phyloP scores from a whole-genome alignment of 2,113 vertebrate species.

The Halcyon senegalensis region DNA sequence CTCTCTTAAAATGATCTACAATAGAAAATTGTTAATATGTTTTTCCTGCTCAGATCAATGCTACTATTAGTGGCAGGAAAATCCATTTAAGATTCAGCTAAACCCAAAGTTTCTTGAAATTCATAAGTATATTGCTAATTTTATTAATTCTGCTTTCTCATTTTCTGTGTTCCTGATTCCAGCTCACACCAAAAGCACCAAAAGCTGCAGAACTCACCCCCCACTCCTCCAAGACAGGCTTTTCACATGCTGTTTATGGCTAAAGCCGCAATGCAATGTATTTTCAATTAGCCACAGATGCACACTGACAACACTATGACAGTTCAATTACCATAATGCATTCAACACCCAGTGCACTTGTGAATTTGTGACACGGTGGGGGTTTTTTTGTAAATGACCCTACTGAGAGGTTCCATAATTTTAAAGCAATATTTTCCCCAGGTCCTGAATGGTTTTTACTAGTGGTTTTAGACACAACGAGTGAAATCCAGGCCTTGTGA shows the following conservation, averaged over 20 bases:
- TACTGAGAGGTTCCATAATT: background rate
- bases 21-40: constrained; percentile 24
- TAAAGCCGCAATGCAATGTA: background rate
- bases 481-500: background rate
- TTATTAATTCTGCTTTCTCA: background rate
- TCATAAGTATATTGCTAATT: background rate
- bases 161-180: background rate
- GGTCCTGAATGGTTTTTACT: background rate
- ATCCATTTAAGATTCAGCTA: background rate
- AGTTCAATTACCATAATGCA: constrained; percentile 14
- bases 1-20: constrained; percentile 29
- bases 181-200: background rate
- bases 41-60: background rate
- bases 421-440: background rate
- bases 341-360: background rate
- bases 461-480: background rate
- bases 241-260: background rate
- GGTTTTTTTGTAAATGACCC: background rate
- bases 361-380: background rate
- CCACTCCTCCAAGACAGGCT: background rate
- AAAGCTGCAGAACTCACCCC: background rate
- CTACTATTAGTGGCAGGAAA: background rate
- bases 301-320: background rate
- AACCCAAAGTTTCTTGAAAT: background rate
- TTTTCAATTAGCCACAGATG: constrained; percentile 43